These are phyloP conservation scores for Formica selysi DNA, from an alignment of 1,140 invertebrate genomes.

Conservation along the genomic window DNA sequence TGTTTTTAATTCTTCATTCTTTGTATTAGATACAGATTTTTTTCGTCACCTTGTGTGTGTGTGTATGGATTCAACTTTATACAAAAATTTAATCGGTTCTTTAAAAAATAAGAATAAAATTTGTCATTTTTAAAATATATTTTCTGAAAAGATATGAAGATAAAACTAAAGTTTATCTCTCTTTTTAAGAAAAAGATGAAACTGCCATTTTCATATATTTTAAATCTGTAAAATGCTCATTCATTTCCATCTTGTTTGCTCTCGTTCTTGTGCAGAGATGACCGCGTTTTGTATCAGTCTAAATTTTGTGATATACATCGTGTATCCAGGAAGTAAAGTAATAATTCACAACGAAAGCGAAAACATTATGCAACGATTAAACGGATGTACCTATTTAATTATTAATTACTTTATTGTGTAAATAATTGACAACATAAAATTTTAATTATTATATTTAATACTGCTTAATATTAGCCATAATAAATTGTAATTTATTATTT, in stretches of 20 bases:
- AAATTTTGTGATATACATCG: constrained; percentile 31
- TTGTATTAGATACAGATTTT: not conserved
- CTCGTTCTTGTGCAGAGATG: not conserved
- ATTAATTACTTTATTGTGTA: constrained; percentile 10
- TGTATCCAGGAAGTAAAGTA: constrained; percentile 23
- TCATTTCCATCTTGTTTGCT: constrained; percentile 20
- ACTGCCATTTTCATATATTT: not conserved
- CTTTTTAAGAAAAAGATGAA: no score
- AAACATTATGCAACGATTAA: constrained; percentile 23
- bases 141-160: not conserved
- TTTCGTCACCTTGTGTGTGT: not conserved
- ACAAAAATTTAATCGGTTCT: not conserved
- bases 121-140: not conserved
- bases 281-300: constrained; percentile 8
- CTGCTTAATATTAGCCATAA: not conserved
- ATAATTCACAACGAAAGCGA: constrained; percentile 22
- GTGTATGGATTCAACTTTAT: not conserved
- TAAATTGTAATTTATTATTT: constrained; percentile 25
- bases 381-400: constrained; percentile 15
- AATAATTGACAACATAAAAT: not conserved
- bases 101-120: constrained; percentile 12
- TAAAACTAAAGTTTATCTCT: not conserved
- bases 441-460: not conserved
- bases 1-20: not conserved
- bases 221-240: not conserved